Conservation (phyloP, 2,797 vertebrate species). For the Coendou prehensilis region DNA sequence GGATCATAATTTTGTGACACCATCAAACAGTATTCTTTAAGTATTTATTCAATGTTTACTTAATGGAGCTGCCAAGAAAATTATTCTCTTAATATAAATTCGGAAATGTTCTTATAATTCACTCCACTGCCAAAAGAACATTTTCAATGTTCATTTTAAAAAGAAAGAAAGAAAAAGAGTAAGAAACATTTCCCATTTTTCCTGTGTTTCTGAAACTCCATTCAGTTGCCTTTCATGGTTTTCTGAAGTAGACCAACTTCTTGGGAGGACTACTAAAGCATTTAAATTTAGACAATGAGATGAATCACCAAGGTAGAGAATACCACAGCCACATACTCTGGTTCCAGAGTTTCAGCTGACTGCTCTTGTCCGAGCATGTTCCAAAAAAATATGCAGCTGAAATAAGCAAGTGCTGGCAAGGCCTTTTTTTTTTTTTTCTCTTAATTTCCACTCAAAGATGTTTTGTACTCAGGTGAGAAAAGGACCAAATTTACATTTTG, state of each 20-base stretch:
- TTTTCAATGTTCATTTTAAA: neutral
- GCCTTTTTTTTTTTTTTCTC: neutral
- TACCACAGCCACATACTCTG: neutral
- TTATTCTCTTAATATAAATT: constrained; percentile 23
- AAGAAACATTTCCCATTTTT: constrained; percentile 18
- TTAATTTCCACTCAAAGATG: constrained; percentile 44
- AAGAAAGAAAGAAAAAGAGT: neutral
- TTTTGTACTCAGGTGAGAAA: constrained; percentile 74
- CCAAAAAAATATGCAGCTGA: neutral
- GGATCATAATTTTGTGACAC: neutral
- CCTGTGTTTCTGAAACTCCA: constrained; percentile 44
- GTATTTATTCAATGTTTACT: constrained; percentile 4
- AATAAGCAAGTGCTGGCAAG: neutral
- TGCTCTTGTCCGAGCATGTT: neutral
- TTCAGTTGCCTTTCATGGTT: constrained; percentile 65
- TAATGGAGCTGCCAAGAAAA: neutral
- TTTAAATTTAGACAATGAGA: constrained; percentile 61
- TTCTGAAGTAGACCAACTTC: constrained; percentile 56
- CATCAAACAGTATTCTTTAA: constrained; percentile 32
- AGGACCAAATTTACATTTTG: constrained; percentile 44
- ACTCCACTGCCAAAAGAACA: neutral
- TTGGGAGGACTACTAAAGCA: constrained; percentile 29
- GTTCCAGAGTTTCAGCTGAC: constrained; percentile 28
- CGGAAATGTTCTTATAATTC: constrained; percentile 30
- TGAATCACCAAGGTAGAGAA: neutral